phyloP scores from a whole-genome alignment of 2,113 vertebrate genomes.

The Hucho hucho region DNA sequence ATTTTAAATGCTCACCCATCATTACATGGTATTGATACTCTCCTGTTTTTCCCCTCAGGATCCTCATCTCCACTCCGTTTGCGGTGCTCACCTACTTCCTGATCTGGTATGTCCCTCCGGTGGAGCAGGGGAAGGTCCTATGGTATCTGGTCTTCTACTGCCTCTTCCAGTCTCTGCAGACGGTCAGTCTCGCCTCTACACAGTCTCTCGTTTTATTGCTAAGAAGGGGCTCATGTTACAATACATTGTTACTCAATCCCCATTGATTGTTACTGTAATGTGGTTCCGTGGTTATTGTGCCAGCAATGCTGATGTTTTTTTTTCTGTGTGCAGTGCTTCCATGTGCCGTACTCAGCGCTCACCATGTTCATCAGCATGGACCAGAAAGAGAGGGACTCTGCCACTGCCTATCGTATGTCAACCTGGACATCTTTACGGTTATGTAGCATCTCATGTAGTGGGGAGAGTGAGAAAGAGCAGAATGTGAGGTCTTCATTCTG shows the following conservation, averaged over 20 bases:
- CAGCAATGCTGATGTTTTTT: too few species aligned
- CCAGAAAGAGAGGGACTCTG: slow-evolving; percentile 91
- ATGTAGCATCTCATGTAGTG: background rate
- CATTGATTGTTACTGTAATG: background rate
- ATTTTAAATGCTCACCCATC: too few species aligned
- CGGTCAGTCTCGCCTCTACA: slow-evolving; percentile 73
- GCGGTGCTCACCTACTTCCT: slow-evolving; percentile 87
- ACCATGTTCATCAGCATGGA: slow-evolving; percentile 97
- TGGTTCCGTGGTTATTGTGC: background rate
- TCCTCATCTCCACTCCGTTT: slow-evolving; percentile 87
- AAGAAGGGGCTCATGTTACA: too few species aligned
- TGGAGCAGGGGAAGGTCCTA: slow-evolving; percentile 78
- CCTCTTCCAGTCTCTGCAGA: slow-evolving; percentile 92
- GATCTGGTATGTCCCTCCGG: slow-evolving; percentile 90
- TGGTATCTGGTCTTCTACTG: slow-evolving; percentile 97
- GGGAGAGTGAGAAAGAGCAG: too few species aligned
- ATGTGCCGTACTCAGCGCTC: slow-evolving; percentile 94
- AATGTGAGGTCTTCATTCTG: background rate
- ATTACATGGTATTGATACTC: background rate
- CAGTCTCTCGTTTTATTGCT: too few species aligned
- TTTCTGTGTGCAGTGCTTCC: slow-evolving; percentile 84
- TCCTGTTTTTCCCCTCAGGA: slow-evolving; percentile 72
- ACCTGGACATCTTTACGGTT: background rate
- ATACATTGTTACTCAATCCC: background rate
- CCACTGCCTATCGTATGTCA: slow-evolving; percentile 91